Percentiles rank a stretch among this genome's conserved stretches.
phyloP scores from a whole-genome alignment of 2,113 vertebrate species.

The Heterotilapia buettikoferi region DNA sequence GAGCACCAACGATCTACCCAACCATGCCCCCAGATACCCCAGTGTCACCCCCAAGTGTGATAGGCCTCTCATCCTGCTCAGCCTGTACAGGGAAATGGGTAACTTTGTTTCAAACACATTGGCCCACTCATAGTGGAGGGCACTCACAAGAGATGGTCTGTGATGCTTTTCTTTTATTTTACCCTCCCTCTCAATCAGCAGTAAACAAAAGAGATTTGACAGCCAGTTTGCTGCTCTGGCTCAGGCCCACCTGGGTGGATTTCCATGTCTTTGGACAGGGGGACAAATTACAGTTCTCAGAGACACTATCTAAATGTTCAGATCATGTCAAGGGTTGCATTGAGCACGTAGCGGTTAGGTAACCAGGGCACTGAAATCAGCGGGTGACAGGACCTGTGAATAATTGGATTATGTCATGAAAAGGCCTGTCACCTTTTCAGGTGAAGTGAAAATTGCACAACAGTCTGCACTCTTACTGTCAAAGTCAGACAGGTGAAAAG shows the following conservation, averaged over 20 bases:
- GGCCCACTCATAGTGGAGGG: slow-evolving; percentile 17
- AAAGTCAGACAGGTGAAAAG: background rate
- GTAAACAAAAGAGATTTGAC: slow-evolving; percentile 38
- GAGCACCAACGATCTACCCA: slow-evolving; percentile 41
- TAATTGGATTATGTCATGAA: slow-evolving; percentile 51
- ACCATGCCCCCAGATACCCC: slow-evolving; percentile 43
- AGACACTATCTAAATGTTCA: slow-evolving; percentile 28
- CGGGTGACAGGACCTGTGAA: slow-evolving; percentile 4
- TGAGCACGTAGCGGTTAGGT: background rate
- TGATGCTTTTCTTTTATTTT: background rate
- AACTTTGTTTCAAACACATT: slow-evolving; percentile 42
- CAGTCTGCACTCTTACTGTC: background rate
- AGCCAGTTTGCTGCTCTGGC: slow-evolving; percentile 27
- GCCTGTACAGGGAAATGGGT: slow-evolving; percentile 12
- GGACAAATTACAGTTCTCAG: slow-evolving; percentile 29
- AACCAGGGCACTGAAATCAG: slow-evolving; percentile 13
- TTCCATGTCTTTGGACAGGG: slow-evolving; percentile 12
- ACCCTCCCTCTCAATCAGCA: slow-evolving; percentile 37
- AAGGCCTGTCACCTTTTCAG: slow-evolving; percentile 4
- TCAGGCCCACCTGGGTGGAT: slow-evolving; percentile 42
- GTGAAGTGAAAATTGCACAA: background rate
- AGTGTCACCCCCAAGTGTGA: slow-evolving; percentile 33
- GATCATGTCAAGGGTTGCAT: background rate
- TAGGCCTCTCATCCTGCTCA: slow-evolving; percentile 52
- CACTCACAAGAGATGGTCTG: slow-evolving; percentile 22